Evolutionary conservation across 1,140 invertebrate species (phyloP), one percentile per base, ranked within the genome.

Genomic region (Trichoplusia ni): DNA sequence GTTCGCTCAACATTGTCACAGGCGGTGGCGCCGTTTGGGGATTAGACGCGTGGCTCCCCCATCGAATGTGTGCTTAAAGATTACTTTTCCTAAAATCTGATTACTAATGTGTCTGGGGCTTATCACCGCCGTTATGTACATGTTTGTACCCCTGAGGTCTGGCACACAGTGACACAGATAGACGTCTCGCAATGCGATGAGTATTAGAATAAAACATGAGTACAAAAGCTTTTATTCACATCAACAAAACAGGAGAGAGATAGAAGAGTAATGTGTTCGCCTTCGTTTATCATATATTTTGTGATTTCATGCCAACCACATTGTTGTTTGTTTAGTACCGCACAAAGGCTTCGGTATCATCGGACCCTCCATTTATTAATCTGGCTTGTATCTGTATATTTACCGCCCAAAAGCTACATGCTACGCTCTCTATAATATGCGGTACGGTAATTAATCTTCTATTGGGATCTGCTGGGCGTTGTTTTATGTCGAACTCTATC

Each of bases 1-100:
- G 67, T 69, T 75, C 77, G 69, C 49, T 72, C 71, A 71, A 74
- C 71, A 69, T 69, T 46, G 61, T 64, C 66, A 38, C 51, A 38
- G 47, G 11, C 47, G 47, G 51, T 25, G 71, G 70, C 75, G 73
- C 67, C 68, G 67, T 42, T 63, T 42, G 62, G 71, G 67, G 73
- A 77, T 79, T 75, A 81, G 35, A 54, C 51, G 13, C 21, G 31
- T 38, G 16, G 19, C 31, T 38, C 42, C 38, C 54, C 25, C 46
- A 31, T 13, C n/a, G 14, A 14, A 35, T 23, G 38, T 58, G 35
- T 38, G 35, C 19, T 51, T 38, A 11, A 25, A 25, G 25, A 47
- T 47, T 47, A 38, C 25, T 54, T 54, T 53, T 54, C 38, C 16
- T 6, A 19, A 21, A 38, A 14, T 54, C 35, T 25, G 9, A 51